Base-by-base conservation (phyloP, 2,113 vertebrate species). In the Arvicanthis niloticus region DNA sequence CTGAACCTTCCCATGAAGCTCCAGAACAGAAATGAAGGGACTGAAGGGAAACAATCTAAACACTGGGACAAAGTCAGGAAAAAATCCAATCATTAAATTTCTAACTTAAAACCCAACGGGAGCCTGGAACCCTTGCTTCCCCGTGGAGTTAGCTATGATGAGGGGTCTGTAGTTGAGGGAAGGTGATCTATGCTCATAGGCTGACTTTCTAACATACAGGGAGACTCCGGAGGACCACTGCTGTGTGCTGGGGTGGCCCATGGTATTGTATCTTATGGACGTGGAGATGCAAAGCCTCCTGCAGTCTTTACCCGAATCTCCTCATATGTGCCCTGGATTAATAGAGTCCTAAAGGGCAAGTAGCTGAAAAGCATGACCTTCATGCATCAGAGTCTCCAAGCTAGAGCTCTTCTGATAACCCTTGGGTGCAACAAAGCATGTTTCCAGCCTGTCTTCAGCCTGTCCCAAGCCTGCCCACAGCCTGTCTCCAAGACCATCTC, bases 171-270 rank as follows among this genome's bases (percentile, higher is more conserved):
- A 40, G 29, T 40, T 26, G 29, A 24, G 24, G 15, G 6, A 67
- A 31, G 29, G 51, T 45, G 31, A 56, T 13, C 34, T 53, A 12
- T 70, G 24, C 22, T 95, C 67, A 73, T 26, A 17, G 13, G 87
- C 40, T 87, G 73, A 89, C 95, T 81, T 58, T 92, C 70, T 84
- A 56, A 92, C 24, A 85, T 72, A 88, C 91, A 96, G 91, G 94
- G 93, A 1, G 93, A 96, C 45, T 95, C 96, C 8, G 94, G 96
- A 11, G 93, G 76, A 1, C 96, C 96, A 29, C 75, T 97, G 4
- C 3, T 96, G 31, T 97, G 95, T 58, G 62, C 76, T 40, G 81
- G 51, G 12, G 72, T 92, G 34, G 95, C 96, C 58, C 96, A 96
- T 1, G 95, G 95, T 2, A 53, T 97, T 40, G 76, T 86, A 26